Conservation (phyloP, 2,797 vertebrate genomes). For the Dicrostonyx torquatus region DNA sequence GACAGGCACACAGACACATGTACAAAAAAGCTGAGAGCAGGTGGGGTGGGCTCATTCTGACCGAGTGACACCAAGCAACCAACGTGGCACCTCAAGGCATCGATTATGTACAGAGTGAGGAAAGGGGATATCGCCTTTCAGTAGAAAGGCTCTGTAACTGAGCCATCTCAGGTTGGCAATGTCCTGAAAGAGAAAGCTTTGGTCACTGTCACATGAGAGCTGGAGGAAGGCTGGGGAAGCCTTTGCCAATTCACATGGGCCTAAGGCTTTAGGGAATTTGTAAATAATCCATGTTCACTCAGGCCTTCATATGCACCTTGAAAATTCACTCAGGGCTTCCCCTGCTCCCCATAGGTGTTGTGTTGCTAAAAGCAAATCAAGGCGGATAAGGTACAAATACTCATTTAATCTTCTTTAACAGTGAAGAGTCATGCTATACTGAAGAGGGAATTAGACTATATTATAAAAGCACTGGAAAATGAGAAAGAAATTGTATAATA, state of each 20-base stretch:
- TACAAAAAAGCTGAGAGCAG: not conserved
- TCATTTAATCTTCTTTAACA: not conserved
- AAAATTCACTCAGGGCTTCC: not conserved
- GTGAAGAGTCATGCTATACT: not conserved
- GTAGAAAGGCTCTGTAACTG: no score
- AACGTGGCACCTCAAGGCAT: fast-evolving
- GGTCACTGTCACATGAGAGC: not conserved
- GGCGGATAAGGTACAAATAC: not conserved
- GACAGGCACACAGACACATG: no score
- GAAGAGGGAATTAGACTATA: not conserved
- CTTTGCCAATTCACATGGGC: not conserved
- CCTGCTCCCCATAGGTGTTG: not conserved
- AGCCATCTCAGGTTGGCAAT: not conserved
- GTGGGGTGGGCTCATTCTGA: not conserved
- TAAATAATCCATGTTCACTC: not conserved
- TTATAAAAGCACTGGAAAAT: not conserved
- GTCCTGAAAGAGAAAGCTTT: not conserved
- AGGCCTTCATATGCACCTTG: not conserved
- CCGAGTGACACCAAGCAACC: not conserved
- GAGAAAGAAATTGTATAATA: not conserved
- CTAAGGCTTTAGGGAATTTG: not conserved
- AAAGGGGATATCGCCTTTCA: not conserved
- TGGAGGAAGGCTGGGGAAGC: not conserved
- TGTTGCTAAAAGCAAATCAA: not conserved
- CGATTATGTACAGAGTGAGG: no score